Conservation (phyloP, 2,888 invertebrate genomes). For the Orgyia antiqua region DNA sequence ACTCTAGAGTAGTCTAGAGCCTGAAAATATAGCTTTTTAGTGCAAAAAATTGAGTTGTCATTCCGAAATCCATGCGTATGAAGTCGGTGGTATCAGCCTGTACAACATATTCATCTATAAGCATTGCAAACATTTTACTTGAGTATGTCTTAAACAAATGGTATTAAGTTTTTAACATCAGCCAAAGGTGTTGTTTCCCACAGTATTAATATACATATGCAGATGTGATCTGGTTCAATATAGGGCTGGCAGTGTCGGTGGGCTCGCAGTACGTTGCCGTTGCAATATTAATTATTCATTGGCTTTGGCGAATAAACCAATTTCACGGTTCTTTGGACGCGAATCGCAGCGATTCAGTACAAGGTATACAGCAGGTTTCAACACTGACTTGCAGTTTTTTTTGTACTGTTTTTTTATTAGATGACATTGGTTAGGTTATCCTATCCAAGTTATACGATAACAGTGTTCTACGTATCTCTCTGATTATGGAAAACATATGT, state of each 20-base stretch:
- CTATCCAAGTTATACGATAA: too few relatives aligned
- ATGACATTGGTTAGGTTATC: too few relatives aligned
- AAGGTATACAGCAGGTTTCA: constrained; percentile 43
- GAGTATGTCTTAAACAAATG: constrained; percentile 1
- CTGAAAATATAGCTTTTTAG: too few relatives aligned
- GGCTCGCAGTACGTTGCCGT: constrained; percentile 40
- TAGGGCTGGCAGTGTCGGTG: constrained; percentile 32
- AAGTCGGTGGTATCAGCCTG: too few relatives aligned
- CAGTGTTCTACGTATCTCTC: too few relatives aligned
- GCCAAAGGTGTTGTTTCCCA: constrained; percentile 38
- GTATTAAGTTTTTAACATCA: constrained; percentile 3
- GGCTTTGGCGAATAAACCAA: constrained; percentile 77
- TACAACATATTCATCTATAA: too few relatives aligned
- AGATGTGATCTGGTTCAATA: constrained; percentile 56
- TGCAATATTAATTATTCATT: constrained; percentile 78
- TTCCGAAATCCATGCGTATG: too few relatives aligned
- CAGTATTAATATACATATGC: constrained; percentile 55
- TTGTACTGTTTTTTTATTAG: not conserved
- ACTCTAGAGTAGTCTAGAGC: too few relatives aligned
- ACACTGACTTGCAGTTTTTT: constrained; percentile 6
- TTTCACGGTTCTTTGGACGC: constrained; percentile 76
- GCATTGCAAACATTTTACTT: too few relatives aligned
- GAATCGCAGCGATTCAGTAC: constrained; percentile 51
- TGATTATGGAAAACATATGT: too few relatives aligned
- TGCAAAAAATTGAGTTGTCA: too few relatives aligned